Evolutionary conservation across 2,888 invertebrate species (phyloP), one percentile per base, ranked within the genome.

Genomic region (Unio delphinus): DNA sequence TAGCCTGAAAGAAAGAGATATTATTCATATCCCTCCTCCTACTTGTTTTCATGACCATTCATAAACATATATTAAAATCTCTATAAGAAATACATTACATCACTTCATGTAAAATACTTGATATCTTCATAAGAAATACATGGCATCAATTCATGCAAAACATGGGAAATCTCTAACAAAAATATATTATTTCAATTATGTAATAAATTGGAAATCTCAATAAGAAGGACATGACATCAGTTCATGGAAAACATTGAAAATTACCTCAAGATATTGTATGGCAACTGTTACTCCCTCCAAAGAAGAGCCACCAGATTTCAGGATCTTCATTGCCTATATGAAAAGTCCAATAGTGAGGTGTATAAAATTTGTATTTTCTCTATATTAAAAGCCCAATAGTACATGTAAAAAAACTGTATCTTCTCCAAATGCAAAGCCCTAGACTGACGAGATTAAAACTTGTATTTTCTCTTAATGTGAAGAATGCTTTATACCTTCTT

Each of bases 201-300:
- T 26, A 26, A 45, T 64, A 20, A 34, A n/a, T 28, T 54, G 7
- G 26, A 63, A 30, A n/a, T 66, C 8, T 34, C 7, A 7, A 34
- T 6, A 34, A 6, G 34, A 34, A 34, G 1, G 0, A 7, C 8
- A 34, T 34, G 7, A 34, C 8, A 34, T 34, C 45, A 45, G 11
- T n/a, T 56, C n/a, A 64, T 64, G 4, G 11, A 26, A 57, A 68
- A 20, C 56, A 11, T 28, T 54, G 18, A 28, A 63, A 30, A n/a
- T 66, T 78, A 89, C 89, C 84, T 99, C 98, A 81, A 99, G 91
- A 81, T 93, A 92, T 77, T 93, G 92, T 64, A 96, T 94, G 17
- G 96, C 96, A 68, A 93, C 93, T 75, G 94, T 94, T 23, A 95
- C 95, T 61, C 95, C 96, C 80, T 96, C 95, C 63, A 96, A 89